Evolutionary conservation across 2,113 vertebrate genomes (phyloP).

Genomic region (Apteryx owenii): DNA sequence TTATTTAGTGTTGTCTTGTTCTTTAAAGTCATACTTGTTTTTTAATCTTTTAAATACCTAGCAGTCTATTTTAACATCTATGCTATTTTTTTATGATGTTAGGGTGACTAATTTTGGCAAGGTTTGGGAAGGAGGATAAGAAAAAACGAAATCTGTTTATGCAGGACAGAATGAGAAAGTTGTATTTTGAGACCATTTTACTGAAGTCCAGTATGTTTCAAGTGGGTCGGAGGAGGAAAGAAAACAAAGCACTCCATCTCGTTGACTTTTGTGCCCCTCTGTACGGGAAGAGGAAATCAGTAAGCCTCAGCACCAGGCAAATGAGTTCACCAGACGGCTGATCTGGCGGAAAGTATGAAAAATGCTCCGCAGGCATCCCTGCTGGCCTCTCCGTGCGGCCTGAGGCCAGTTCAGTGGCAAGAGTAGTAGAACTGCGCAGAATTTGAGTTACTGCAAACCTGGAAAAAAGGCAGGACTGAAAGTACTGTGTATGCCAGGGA

Average conservation of each 20-base stretch:
- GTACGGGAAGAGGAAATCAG: background rate
- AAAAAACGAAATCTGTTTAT: background rate
- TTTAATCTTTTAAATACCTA: background rate
- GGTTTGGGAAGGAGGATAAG: background rate
- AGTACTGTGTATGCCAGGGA: background rate
- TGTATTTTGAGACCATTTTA: background rate
- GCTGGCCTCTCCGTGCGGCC: background rate
- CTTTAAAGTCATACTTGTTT: background rate
- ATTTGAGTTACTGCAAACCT: background rate
- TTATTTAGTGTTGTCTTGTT: background rate
- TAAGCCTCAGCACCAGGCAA: background rate
- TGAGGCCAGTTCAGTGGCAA: background rate
- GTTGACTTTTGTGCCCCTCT: background rate
- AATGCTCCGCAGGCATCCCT: background rate
- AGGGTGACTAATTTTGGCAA: background rate
- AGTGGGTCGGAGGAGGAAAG: background rate
- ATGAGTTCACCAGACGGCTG: background rate
- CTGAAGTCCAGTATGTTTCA: background rate
- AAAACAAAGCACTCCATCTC: background rate
- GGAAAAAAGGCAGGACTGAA: background rate
- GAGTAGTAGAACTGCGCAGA: background rate
- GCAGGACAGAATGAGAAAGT: background rate
- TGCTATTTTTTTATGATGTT: background rate
- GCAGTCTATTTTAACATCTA: background rate
- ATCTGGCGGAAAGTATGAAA: background rate